Percentiles rank a stretch among this genome's conserved stretches.
Evolutionary conservation across 2,113 vertebrate genomes (phyloP).

Genomic region (Larimichthys crocea): DNA sequence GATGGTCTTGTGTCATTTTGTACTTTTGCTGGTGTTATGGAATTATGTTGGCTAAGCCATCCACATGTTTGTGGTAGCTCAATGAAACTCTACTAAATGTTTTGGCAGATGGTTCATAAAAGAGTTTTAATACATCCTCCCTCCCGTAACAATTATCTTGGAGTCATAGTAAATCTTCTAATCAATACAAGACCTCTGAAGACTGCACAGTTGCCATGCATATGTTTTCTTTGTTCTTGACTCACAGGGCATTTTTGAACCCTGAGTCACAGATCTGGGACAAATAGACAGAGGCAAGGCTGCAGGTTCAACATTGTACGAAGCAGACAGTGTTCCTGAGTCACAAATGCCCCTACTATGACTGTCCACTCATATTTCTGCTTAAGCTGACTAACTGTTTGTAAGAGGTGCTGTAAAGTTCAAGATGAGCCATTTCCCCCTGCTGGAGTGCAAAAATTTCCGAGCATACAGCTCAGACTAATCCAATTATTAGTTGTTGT

Average conservation of each 20-base stretch:
- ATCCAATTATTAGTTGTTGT: conserved; percentile 52
- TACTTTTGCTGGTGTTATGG: conserved; percentile 50
- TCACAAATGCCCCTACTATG: conserved; percentile 65
- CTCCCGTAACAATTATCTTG: conserved; percentile 66
- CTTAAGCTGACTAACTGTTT: conserved; percentile 68
- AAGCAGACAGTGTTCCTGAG: conserved; percentile 67
- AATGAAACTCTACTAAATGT: conserved; percentile 60
- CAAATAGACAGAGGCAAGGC: conserved; percentile 48
- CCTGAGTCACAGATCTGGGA: conserved; percentile 77
- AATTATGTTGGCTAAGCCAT: conserved; percentile 47
- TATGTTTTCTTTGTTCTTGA: conserved; percentile 76
- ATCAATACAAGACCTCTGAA: conserved; percentile 73
- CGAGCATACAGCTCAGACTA: conserved; percentile 45
- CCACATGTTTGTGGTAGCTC: conserved; percentile 70
- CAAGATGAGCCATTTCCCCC: conserved; percentile 54
- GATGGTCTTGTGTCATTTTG: conserved; percentile 48
- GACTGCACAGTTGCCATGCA: conserved; percentile 77
- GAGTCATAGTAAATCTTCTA: conserved; percentile 69
- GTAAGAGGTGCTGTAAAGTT: conserved; percentile 57
- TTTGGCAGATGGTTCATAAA: conserved; percentile 69
- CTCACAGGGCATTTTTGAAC: conserved; percentile 76
- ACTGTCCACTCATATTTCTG: conserved; percentile 47
- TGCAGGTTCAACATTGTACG: conserved; percentile 57
- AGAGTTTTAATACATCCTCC: conserved; percentile 57
- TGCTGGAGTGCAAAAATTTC: conserved; percentile 15